Percentiles rank a stretch among this genome's conserved stretches.
Conservation (phyloP, 1,140 invertebrate species). For the Aphis craccivora region DNA sequence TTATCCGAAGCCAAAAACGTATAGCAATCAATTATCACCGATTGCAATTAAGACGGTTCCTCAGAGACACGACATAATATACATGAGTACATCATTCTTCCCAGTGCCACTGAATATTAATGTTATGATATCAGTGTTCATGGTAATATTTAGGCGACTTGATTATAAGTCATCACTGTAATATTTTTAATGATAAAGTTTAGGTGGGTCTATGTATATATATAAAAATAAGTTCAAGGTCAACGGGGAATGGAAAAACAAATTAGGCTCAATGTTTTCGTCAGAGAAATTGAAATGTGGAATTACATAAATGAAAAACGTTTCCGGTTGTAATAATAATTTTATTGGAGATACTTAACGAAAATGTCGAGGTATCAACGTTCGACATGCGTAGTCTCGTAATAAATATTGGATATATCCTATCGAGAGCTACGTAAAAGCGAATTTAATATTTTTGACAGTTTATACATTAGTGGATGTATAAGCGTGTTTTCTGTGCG, state of each 20-base stretch:
- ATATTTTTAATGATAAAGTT: neutral
- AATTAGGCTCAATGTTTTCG: neutral
- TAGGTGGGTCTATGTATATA: too few relatives aligned
- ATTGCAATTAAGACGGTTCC: neutral
- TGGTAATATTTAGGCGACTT: neutral
- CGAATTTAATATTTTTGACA: too few relatives aligned
- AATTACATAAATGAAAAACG: neutral
- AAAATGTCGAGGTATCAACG: neutral
- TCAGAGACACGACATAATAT: neutral
- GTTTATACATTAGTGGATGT: too few relatives aligned
- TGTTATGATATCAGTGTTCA: neutral
- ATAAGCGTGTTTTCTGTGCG: too few relatives aligned
- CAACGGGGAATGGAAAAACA: neutral
- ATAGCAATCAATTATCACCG: neutral
- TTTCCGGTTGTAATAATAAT: neutral
- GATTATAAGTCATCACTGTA: neutral
- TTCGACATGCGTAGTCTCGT: neutral
- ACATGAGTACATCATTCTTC: neutral
- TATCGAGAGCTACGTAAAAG: too few relatives aligned
- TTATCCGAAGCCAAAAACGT: neutral
- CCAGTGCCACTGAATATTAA: neutral
- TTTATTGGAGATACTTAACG: neutral
- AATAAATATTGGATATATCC: neutral
- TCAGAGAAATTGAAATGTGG: neutral
- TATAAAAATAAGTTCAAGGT: neutral